Evolutionary conservation across 2,797 vertebrate genomes (phyloP), one percentile per base, ranked within the genome.

Genomic region (Oreochromis mossambicus): DNA sequence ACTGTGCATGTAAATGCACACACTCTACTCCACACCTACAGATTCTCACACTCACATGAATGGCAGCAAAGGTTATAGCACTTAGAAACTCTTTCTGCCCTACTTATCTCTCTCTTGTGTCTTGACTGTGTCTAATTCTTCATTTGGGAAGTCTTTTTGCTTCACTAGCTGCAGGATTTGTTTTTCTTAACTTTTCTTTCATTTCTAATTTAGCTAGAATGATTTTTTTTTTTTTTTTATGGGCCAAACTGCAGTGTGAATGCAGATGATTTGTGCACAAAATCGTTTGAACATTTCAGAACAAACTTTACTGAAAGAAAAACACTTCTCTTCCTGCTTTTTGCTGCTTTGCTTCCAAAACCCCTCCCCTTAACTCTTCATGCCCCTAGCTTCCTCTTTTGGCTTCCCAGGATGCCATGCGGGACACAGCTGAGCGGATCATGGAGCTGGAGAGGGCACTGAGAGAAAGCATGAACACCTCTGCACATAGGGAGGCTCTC

Each of bases 391-490:
- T 86, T 89, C 86, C 92, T 90, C 91, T 88, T 83, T 93, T 85
- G 80, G 61, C 86, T 94, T 96, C 94, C 93, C 95, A 96, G 95
- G 95, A 92, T 87, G 93, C 94, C 80, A 89, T 95, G 88, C 91
- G 90, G 83, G 93, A 95, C 92, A 96, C 94, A 4, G 90, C 91
- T 4, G 93, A 96, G 83, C 89, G 89, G 77, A 96, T 96, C 90
- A 91, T 92, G 85, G 95, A 96, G 89, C 79, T 97, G 95, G 96
- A 96, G 93, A 90, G 70, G 87, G 92, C 94, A 21, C 93, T 97
- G 87, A 95, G 92, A 81, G 96, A 97, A 52, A 96, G 95, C 92
- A 95, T 95, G 95, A 95, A 93, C 92, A 96, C 93, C 79, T 95
- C 95, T 0, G 91, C 96, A 48, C 96, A 95, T 86, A 95, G 95